Conservation (phyloP, 2,888 invertebrate species). For the Chironomus riparius region DNA sequence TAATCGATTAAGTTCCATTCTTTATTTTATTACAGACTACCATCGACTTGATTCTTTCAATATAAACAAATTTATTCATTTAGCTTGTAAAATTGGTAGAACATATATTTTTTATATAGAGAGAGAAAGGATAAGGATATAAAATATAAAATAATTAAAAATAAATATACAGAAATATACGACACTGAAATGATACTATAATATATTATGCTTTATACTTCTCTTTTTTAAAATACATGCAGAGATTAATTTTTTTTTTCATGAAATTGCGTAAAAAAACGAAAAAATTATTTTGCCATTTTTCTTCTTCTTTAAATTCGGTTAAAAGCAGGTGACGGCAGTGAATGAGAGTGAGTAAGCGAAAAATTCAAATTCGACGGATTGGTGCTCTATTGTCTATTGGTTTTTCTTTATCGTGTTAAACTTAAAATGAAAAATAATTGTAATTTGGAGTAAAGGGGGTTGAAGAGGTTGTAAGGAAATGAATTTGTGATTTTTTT, state of each 20-base stretch:
- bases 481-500: background rate
- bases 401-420: background rate
- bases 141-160: background rate
- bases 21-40: background rate
- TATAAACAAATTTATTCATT: too few species aligned
- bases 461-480: too few species aligned
- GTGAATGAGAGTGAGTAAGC: too few species aligned
- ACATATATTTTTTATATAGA: background rate
- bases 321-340: too few species aligned
- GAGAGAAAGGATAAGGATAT: background rate
- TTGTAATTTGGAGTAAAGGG: background rate
- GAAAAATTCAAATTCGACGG: background rate
- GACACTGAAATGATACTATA: background rate
- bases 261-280: background rate
- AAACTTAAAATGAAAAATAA: background rate
- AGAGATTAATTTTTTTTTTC: background rate
- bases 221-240: background rate
- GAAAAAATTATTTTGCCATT: background rate
- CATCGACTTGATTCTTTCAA: too few species aligned
- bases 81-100: background rate
- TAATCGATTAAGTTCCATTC: background rate
- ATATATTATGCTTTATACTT: background rate
- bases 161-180: background rate
- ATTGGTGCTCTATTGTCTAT: constrained; percentile 3
- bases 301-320: too few species aligned